Base-by-base conservation (phyloP, 1,140 invertebrate species). In the Parasteatoda tepidariorum region DNA sequence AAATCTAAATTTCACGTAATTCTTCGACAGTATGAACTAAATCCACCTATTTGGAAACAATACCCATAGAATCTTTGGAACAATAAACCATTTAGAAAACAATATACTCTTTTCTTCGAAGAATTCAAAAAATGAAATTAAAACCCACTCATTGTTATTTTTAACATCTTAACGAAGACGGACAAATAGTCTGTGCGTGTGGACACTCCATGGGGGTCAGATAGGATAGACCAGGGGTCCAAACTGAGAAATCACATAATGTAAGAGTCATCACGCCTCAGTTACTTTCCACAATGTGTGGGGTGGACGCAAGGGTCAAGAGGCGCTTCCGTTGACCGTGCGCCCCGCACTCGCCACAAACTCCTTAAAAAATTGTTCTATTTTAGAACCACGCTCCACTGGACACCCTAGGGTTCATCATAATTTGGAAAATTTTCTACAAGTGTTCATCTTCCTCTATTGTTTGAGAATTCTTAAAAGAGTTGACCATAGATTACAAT, bases 251-350 rank as follows among this genome's bases (percentile, higher is more conserved):
- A 38, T 38, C 24, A 24, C 31, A 24, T 31, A 48, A 48, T 48
- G 18, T 18, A 9, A 18, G 13, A 15, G 61, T 41, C 41, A 34
- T 64, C 76, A 31, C 62, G 41, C 34, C 18, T 33, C 64, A 15
- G 28, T 54, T 26, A 24, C 24, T 57, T 34, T 22, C 76, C 22
- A 79, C 64, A 66, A 61, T 62, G 38, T n/a, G 31, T 24, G 59
- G 18, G 33, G 68, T 26, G 31, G 38, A n/a, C 61, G 31, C 2
- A 31, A 30, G 54, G 76, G 76, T 79, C 76, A 79, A 79, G 76
- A 33, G 54, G 76, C 24, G 64, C 64, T 79, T 79, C 76, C 76
- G 76, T 54, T 79, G 76, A 79, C 76, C 76, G 48, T 59, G 41
- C 62, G 34, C 61, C 1, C 30, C 18, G 68, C 68, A 73, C 68